Evolutionary conservation across 2,888 invertebrate genomes (phyloP).

Genomic region (Nemotelus nigrinus): DNA sequence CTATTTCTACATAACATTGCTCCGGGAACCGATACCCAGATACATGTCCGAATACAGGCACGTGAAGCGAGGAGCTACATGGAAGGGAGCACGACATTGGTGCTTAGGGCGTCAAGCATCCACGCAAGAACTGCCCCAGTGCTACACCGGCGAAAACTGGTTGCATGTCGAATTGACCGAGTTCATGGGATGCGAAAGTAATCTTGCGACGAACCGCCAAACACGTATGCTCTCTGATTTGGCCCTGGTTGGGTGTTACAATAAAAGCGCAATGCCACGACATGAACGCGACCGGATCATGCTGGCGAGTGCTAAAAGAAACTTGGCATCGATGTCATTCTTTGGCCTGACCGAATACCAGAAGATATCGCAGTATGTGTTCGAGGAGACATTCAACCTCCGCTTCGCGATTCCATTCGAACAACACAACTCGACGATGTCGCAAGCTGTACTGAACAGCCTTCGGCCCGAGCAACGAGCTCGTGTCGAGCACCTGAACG

Average conservation of each 20-base stretch:
- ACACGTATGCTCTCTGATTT: slow-evolving; percentile 98
- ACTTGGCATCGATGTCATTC: slow-evolving; percentile 94
- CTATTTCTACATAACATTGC: slow-evolving; percentile 95
- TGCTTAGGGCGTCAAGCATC: slow-evolving; percentile 81
- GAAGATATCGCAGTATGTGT: slow-evolving; percentile 91
- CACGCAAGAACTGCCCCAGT: slow-evolving; percentile 83
- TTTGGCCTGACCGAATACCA: slow-evolving; percentile 97
- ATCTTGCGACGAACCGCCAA: slow-evolving; percentile 95
- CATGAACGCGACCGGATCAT: slow-evolving; percentile 84
- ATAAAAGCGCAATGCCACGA: slow-evolving; percentile 78
- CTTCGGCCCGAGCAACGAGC: slow-evolving; percentile 79
- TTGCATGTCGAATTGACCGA: slow-evolving; percentile 88
- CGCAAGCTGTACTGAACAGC: slow-evolving; percentile 81
- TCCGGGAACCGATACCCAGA: slow-evolving; percentile 91
- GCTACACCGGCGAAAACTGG: slow-evolving; percentile 84
- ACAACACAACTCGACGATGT: slow-evolving; percentile 91
- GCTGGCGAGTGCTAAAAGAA: slow-evolving; percentile 94
- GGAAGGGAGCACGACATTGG: slow-evolving; percentile 85
- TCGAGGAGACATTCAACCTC: slow-evolving; percentile 92
- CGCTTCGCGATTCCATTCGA: slow-evolving; percentile 90
- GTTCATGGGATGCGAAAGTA: slow-evolving; percentile 90
- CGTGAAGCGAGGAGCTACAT: slow-evolving; percentile 95
- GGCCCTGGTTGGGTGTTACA: slow-evolving; percentile 94
- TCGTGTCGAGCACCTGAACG: slow-evolving; percentile 82
- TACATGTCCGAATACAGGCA: slow-evolving; percentile 97